Evolutionary conservation across 2,113 vertebrate species (phyloP).

Genomic region (Callopanchax toddi): DNA sequence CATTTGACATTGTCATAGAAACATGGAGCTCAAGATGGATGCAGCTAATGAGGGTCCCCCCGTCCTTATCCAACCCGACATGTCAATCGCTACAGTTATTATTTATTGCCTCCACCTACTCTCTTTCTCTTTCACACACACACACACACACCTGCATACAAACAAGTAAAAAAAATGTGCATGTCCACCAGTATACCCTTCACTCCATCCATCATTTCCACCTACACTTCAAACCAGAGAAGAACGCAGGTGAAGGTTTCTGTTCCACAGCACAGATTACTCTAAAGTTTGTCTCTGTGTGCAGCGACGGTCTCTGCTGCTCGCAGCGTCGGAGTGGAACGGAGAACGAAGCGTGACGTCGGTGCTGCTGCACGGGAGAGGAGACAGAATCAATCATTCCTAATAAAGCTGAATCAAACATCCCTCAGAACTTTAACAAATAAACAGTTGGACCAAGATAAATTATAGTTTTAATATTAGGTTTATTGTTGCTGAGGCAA

Average conservation of each 20-base stretch:
- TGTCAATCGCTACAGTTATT: conserved; percentile 73
- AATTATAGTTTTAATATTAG: neutral
- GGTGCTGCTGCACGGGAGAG: neutral
- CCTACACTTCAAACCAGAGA: conserved; percentile 3
- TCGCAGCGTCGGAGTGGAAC: conserved; percentile 7
- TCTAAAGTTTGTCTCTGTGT: neutral
- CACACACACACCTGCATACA: conserved; percentile 22
- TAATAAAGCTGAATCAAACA: neutral
- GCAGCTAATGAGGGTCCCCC: conserved; percentile 69
- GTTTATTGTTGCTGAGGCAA: neutral
- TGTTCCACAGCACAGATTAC: neutral
- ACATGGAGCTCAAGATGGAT: conserved; percentile 57
- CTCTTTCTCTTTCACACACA: conserved; percentile 3
- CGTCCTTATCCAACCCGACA: conserved; percentile 46
- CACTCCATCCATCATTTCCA: conserved; percentile 32
- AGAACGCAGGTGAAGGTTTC: conserved; percentile 9
- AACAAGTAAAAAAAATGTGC: neutral
- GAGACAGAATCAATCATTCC: conserved; percentile 8
- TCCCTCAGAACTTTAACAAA: neutral
- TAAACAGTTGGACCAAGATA: neutral
- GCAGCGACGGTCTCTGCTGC: neutral
- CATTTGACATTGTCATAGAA: conserved; percentile 76
- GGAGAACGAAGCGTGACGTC: neutral
- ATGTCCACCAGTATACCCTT: conserved; percentile 14
- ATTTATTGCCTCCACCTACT: conserved; percentile 54